These are phyloP conservation scores for Parazoanthus atlanticus DNA, from an alignment of 92 coral and sea anemone genomes.

Conservation along the genomic window DNA sequence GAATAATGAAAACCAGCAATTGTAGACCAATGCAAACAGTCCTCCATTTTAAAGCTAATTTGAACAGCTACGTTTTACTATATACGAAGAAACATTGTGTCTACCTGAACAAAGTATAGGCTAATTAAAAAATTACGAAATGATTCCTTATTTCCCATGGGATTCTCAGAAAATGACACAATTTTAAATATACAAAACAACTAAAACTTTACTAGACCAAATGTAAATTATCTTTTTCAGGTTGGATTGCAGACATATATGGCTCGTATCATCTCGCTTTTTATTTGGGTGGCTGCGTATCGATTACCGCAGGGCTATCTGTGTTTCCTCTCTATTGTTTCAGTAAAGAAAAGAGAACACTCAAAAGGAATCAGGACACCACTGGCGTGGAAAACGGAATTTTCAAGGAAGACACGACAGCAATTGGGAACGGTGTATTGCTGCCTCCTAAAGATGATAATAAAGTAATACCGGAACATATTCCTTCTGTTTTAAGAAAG, in stretches of 20 bases:
- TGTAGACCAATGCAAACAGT: no score
- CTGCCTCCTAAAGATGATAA: not conserved
- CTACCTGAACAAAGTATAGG: no score
- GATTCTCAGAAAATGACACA: no score
- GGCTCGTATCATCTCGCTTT: not conserved
- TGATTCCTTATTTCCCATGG: no score
- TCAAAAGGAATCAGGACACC: not conserved
- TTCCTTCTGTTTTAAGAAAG: not conserved
- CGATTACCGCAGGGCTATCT: not conserved
- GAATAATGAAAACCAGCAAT: no score
- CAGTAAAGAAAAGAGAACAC: not conserved
- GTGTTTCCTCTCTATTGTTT: constrained; percentile 4
- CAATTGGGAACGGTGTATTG: not conserved
- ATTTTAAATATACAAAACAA: no score
- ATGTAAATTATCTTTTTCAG: no score
- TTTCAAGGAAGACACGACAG: not conserved
- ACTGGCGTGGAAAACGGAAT: not conserved
- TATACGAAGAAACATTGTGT: no score
- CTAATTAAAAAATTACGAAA: no score
- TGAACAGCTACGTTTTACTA: no score
- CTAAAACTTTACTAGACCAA: no score
- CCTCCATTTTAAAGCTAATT: no score
- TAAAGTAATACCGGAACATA: not conserved
- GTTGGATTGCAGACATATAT: constrained; percentile 26
- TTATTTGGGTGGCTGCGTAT: constrained; percentile 1